phyloP scores from a whole-genome alignment of 2,113 vertebrate genomes.

The Lophura nycthemera region DNA sequence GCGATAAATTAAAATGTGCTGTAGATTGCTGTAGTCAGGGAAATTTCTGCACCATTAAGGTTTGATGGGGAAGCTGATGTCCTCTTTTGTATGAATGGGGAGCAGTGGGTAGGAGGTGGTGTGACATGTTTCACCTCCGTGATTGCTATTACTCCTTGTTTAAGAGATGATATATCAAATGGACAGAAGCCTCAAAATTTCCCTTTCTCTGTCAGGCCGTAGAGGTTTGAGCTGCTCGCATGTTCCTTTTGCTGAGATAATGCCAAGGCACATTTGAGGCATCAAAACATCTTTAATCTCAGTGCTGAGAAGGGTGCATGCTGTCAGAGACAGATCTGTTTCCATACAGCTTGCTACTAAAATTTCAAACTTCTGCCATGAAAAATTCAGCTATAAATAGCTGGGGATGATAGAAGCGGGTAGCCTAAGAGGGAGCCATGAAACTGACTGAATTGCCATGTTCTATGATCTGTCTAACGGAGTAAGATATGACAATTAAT shows the following conservation, averaged over 20 bases:
- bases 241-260: neutral
- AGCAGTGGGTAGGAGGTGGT: neutral
- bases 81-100: neutral
- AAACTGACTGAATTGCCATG: neutral
- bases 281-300: neutral
- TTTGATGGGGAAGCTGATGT: conserved; percentile 47
- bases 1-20: conserved; percentile 53
- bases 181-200: neutral
- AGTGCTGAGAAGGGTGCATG: neutral
- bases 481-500: conserved; percentile 16
- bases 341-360: neutral
- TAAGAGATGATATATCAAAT: neutral
- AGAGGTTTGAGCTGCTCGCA: neutral
- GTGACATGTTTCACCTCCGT: neutral
- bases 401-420: neutral
- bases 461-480: conserved; percentile 35
- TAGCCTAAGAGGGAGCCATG: neutral
- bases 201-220: neutral
- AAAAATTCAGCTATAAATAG: conserved; percentile 9
- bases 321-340: neutral
- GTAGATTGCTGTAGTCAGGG: conserved; percentile 43
- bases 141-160: neutral
- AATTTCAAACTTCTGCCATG: conserved; percentile 6
- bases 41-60: conserved; percentile 71
- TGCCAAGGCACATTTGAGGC: neutral